Base-by-base conservation (phyloP, 2,797 vertebrate species). In the Scarus forsteni region DNA sequence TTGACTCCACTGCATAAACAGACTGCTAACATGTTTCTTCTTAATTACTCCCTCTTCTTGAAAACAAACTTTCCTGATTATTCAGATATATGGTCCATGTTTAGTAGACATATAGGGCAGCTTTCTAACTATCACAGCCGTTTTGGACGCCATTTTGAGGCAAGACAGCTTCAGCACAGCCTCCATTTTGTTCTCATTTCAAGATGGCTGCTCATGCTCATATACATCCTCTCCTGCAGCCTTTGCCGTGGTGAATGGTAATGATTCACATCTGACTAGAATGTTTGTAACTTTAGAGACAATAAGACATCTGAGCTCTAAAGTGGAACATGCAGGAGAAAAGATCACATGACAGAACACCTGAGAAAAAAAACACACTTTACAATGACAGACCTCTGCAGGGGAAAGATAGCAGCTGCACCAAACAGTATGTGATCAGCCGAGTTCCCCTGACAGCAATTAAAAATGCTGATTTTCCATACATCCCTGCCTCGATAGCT, bases 131-230 rank as follows among this genome's bases (percentile, higher is more conserved):
- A 53, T 27, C 8, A 13, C 0, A 40, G 57, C 43, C 19, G 7
- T 44, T 61, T 40, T 57, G 53, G 13, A 64, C 56, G 6, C 58
- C 45, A 55, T 63, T 81, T 55, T 73, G 60, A 59, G 45, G 8
- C 27, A 56, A 77, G 48, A 51, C 54, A 66, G 70, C 74, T 36
- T 63, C 60, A 58, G 51, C 64, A 49, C 0, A 11, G 70, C 72
- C 81, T 79, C 87, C 87, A 88, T 88, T 83, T 90, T 88, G 73
- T 63, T 66, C 36, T 54, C 43, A 42, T 48, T 65, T 77, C 51
- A 88, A 91, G 68, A 88, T 89, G 87, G 88, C 86, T 70, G 79
- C 85, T 34, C 10, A 59, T 76, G 77, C 73, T 72, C 12, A 49
- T 18, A 19, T 45, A 18, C 18, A 13, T 6, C 8, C 49, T 16